phyloP scores from a whole-genome alignment of 2,113 vertebrate species.

The Strix uralensis region DNA sequence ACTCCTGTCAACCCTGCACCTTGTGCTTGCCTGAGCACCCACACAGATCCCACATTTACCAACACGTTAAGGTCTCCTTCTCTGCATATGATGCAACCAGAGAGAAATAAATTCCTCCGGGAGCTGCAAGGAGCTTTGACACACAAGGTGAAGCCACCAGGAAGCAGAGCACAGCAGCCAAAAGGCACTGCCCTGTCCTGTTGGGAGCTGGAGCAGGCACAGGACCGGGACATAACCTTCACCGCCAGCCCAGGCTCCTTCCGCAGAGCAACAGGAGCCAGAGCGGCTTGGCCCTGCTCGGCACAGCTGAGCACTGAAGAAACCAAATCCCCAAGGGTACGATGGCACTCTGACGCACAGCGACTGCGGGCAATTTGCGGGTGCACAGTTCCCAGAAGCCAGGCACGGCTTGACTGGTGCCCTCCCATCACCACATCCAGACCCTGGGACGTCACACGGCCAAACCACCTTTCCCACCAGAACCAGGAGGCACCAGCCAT shows the following conservation, averaged over 20 bases:
- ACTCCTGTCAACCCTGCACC: not conserved
- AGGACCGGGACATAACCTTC: not conserved
- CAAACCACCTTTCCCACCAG: rapidly evolving
- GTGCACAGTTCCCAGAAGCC: not conserved
- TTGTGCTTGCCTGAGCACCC: not conserved
- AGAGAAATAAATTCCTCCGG: conserved; percentile 29
- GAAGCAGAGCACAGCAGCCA: not conserved
- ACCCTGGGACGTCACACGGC: rapidly evolving
- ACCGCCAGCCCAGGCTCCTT: not conserved
- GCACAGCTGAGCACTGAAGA: rapidly evolving
- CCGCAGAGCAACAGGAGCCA: not conserved
- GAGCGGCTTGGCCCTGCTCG: rapidly evolving
- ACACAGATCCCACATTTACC: conserved; percentile 10
- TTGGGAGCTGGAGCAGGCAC: not conserved
- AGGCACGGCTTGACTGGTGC: rapidly evolving
- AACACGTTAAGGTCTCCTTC: conserved; percentile 3
- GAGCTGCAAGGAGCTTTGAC: conserved; percentile 34
- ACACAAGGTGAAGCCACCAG: not conserved
- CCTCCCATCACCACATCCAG: rapidly evolving
- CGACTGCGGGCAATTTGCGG: not conserved
- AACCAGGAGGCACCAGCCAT: not conserved
- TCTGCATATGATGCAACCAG: conserved; percentile 43
- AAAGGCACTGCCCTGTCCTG: not conserved
- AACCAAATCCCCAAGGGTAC: not conserved
- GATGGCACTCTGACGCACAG: not conserved